These are phyloP conservation scores for Balearica regulorum DNA, from an alignment of 2,797 vertebrate species.

Conservation along the genomic window DNA sequence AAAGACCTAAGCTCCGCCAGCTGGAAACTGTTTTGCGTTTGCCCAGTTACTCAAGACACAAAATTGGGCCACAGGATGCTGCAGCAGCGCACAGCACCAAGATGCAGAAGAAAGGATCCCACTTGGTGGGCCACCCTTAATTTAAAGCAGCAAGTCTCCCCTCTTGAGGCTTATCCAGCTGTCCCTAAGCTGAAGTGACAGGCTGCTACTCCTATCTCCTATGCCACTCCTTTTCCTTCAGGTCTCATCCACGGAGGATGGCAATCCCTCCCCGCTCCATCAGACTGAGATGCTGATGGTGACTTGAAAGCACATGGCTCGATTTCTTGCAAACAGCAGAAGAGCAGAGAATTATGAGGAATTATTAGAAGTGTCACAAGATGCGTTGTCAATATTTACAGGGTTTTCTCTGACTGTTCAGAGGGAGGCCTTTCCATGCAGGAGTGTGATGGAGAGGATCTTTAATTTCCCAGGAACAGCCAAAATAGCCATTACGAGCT, in stretches of 20 bases:
- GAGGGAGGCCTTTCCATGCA: not conserved
- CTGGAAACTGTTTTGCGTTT: not conserved
- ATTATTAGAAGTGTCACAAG: not conserved
- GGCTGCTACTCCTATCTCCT: not conserved
- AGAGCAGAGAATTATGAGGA: not conserved
- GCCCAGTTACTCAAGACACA: not conserved
- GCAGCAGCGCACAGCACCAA: not conserved
- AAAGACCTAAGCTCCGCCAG: not conserved
- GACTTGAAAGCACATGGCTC: not conserved
- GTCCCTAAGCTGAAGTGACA: not conserved
- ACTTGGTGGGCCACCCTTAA: not conserved
- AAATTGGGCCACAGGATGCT: fast-evolving
- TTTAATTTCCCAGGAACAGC: not conserved
- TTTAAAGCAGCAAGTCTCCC: not conserved
- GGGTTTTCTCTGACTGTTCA: not conserved
- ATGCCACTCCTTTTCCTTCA: not conserved
- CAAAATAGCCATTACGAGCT: not conserved
- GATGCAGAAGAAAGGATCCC: not conserved
- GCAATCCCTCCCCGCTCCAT: not conserved
- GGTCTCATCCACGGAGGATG: not conserved
- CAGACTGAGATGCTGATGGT: not conserved
- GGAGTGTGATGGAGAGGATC: not conserved
- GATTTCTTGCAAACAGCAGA: not conserved
- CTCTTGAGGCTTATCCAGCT: not conserved
- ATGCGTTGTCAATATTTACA: not conserved